Conservation (phyloP, 2,888 invertebrate species). For the Bhutanitis thaidina region DNA sequence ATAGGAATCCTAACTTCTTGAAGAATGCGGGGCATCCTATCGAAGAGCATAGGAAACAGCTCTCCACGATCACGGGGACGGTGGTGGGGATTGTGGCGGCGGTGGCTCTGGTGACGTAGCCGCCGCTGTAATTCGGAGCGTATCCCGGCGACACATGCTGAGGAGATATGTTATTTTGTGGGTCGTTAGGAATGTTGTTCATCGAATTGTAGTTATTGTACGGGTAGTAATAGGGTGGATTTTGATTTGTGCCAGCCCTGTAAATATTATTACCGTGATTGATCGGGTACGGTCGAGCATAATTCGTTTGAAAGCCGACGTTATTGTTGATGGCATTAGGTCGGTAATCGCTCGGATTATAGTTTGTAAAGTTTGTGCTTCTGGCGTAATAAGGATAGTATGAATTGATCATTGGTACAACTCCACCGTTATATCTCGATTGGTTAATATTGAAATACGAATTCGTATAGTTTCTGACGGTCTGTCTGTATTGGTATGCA, state of each 20-base stretch:
- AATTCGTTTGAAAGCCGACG: neutral
- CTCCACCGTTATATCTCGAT: no score
- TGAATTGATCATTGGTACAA: neutral
- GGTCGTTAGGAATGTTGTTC: neutral
- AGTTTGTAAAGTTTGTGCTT: neutral
- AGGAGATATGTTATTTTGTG: neutral
- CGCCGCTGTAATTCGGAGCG: neutral
- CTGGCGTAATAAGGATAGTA: neutral
- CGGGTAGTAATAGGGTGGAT: neutral
- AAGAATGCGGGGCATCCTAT: slow-evolving; percentile 9
- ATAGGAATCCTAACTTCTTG: slow-evolving; percentile 8
- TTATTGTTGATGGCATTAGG: neutral
- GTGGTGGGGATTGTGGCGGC: neutral
- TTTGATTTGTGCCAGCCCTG: neutral
- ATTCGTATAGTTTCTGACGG: neutral
- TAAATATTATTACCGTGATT: neutral
- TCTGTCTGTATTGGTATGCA: neutral
- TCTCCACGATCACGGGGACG: slow-evolving; percentile 1
- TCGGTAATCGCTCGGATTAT: neutral
- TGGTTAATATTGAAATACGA: neutral
- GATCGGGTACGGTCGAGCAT: neutral
- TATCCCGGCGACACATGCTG: neutral
- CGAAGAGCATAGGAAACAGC: slow-evolving; percentile 7
- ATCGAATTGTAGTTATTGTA: neutral
- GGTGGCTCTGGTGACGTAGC: neutral